Evolutionary conservation across 2,113 vertebrate species (phyloP), one percentile per base, ranked within the genome.

Genomic region (Megalops atlanticus): DNA sequence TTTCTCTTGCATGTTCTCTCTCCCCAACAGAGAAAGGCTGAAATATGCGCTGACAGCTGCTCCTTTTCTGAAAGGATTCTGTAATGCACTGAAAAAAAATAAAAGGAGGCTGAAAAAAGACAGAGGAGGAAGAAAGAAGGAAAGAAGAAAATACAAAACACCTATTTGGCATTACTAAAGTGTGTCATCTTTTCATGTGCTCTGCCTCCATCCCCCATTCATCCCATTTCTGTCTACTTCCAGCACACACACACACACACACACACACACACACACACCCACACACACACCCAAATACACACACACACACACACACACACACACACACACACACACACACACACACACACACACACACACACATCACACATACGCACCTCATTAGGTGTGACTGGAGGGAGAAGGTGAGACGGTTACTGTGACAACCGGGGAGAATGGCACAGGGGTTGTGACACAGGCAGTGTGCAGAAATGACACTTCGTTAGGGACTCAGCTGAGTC

Each of bases 391-490:
- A 93, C 88, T 91, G 86, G 79, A 89, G 92, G 89, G 85, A 83
- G 90, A 91, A 93, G 95, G 91, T 93, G 81, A 94, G 88, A 92
- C 87, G 89, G 89, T 92, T 94, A 92, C 91, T 94, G 90, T 94
- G 92, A 95, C 89, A 95, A 94, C 88, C 81, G 89, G 88, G 91
- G 88, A 87, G 85, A 90, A 87, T 89, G 85, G 90, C 40, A 85
- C 86, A 80, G 85, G 54, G 86, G 41, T 40, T 83, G 68, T 86
- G 86, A 85, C 87, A 87, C 41, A n/a, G n/a, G n/a, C n/a, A n/a
- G n/a, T n/a, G n/a, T n/a, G n/a, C n/a, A n/a, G n/a, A n/a, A n/a
- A n/a, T n/a, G n/a, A n/a, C n/a, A 43, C 43, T 49, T 52, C 33
- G 11, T 15, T 36, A 3, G 33, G 31, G 73, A 39, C 73, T 74